phyloP scores from a whole-genome alignment of 1,140 invertebrate species.

The Drosophila orena region DNA sequence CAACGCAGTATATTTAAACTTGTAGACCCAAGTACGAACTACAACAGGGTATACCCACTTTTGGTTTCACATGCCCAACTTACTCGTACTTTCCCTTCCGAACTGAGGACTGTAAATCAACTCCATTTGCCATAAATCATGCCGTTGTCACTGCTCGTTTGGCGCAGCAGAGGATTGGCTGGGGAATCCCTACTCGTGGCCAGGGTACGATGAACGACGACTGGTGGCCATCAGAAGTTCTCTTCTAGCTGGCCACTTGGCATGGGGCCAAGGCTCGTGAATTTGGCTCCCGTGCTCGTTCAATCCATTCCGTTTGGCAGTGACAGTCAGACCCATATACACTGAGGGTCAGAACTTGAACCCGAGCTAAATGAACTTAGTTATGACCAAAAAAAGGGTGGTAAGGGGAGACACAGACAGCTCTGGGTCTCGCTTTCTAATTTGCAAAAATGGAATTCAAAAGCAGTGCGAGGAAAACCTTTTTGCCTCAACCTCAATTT shows the following conservation, averaged over 20 bases:
- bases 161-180: slow-evolving; percentile 12
- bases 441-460: slow-evolving; percentile 74
- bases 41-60: background rate
- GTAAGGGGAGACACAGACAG: slow-evolving; percentile 49
- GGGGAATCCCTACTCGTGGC: slow-evolving; percentile 23
- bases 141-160: slow-evolving; percentile 7
- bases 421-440: slow-evolving; percentile 66
- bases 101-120: background rate
- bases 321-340: slow-evolving; percentile 39
- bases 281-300: slow-evolving; percentile 32
- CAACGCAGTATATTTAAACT: no score
- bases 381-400: slow-evolving; percentile 9
- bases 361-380: slow-evolving; percentile 52
- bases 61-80: background rate
- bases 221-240: slow-evolving; percentile 53
- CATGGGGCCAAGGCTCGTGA: slow-evolving; percentile 44
- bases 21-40: background rate
- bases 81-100: slow-evolving; percentile 4
- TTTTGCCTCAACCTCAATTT: slow-evolving; percentile 62
- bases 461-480: slow-evolving; percentile 41
- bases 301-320: slow-evolving; percentile 49
- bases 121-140: slow-evolving; percentile 29
- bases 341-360: slow-evolving; percentile 66
- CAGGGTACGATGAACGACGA: slow-evolving; percentile 3
- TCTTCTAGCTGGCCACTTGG: slow-evolving; percentile 47